Conservation (phyloP, 1,140 invertebrate genomes). For the Vanessa tameamea region DNA sequence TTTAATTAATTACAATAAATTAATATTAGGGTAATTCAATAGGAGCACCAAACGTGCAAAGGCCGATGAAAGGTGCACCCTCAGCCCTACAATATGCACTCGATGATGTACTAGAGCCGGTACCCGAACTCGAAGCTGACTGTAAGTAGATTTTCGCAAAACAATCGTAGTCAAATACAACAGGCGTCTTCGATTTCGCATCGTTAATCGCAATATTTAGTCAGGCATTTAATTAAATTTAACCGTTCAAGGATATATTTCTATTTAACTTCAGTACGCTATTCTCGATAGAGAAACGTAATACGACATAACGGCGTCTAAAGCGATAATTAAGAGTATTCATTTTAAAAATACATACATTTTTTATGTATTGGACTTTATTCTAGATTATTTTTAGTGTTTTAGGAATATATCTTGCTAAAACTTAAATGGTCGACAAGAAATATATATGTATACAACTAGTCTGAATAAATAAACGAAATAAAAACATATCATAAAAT, state of each 20-base stretch:
- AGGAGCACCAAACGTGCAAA: slow-evolving; percentile 54
- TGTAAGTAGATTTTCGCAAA: slow-evolving; percentile 51
- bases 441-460: no score
- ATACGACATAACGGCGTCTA: background rate
- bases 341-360: no score
- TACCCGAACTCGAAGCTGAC: slow-evolving; percentile 64
- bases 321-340: no score
- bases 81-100: slow-evolving; percentile 59
- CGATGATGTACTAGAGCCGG: slow-evolving; percentile 60
- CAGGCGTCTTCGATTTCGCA: background rate
- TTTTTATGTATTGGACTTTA: no score
- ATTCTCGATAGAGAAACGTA: background rate
- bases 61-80: slow-evolving; percentile 41
- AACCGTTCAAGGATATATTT: background rate
- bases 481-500: no score
- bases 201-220: background rate
- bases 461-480: no score
- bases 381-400: no score
- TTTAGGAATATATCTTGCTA: no score
- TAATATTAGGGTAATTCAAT: slow-evolving; percentile 9
- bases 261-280: background rate
- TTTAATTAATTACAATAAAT: background rate
- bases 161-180: background rate
- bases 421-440: no score
- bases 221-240: background rate